Conservation (phyloP, 64 coral and sea anemone genomes). For the Stylophora pistillata region DNA sequence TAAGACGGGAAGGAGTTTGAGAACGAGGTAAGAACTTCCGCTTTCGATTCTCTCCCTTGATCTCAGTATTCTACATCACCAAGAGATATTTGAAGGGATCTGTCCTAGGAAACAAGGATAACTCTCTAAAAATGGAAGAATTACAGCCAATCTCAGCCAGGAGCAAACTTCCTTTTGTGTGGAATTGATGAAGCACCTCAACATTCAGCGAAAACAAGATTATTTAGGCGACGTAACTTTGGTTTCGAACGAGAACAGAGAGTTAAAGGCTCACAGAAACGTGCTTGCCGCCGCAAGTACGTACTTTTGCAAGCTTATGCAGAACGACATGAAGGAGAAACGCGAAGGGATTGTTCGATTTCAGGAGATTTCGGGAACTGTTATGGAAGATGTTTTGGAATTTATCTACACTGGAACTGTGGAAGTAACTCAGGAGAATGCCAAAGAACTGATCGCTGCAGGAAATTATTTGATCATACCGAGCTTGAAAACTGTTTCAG, state of each 20-base stretch:
- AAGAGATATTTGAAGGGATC: neutral
- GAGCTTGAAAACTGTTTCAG: too few species aligned
- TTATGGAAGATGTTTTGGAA: too few species aligned
- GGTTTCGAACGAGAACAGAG: neutral
- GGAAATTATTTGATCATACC: too few species aligned
- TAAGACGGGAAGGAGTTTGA: too few species aligned
- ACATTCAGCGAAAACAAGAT: neutral
- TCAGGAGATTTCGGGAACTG: too few species aligned
- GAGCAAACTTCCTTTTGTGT: neutral
- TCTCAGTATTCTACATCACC: neutral
- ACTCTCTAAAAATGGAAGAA: neutral
- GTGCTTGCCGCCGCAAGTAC: neutral
- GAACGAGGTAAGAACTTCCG: too few species aligned
- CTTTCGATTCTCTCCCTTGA: neutral
- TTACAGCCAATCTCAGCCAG: neutral
- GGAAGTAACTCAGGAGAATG: too few species aligned
- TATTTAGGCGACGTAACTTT: neutral
- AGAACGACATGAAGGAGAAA: conserved; percentile 1
- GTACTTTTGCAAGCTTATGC: neutral
- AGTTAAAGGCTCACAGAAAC: neutral
- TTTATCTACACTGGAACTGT: too few species aligned
- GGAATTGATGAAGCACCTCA: neutral
- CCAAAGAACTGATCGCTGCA: too few species aligned
- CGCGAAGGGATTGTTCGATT: neutral
- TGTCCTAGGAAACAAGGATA: neutral